Conservation (phyloP, 2,888 invertebrate genomes). For the Catocala nupta region DNA sequence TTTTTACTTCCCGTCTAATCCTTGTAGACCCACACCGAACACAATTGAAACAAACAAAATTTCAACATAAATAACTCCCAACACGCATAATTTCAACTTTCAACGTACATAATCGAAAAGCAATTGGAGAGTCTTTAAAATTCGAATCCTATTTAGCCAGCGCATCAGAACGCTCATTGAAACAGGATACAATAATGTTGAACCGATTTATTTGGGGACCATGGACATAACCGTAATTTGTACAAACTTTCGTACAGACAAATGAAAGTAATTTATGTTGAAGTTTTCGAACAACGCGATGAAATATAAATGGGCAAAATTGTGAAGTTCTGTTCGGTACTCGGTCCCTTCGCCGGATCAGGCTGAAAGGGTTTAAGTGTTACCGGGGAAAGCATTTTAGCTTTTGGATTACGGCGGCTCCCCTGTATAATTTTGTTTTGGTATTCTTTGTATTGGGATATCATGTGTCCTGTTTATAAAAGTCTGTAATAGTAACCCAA, state of each 20-base stretch:
- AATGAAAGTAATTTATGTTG: constrained; percentile 57
- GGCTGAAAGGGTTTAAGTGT: constrained; percentile 65
- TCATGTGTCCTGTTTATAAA: constrained; percentile 1
- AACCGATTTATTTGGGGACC: constrained; percentile 42
- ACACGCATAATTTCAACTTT: not conserved
- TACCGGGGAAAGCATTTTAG: constrained; percentile 59
- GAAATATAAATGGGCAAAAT: constrained; percentile 68
- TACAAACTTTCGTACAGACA: constrained; percentile 54
- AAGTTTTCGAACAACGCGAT: constrained; percentile 49
- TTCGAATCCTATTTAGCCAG: constrained; percentile 4
- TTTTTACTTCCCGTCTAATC: not conserved
- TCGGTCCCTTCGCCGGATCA: constrained; percentile 53
- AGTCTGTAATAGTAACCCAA: not conserved
- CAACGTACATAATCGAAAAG: constrained; percentile 7
- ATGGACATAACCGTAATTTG: constrained; percentile 50
- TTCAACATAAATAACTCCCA: too few relatives aligned
- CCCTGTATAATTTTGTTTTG: constrained; percentile 52
- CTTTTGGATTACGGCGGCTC: constrained; percentile 53
- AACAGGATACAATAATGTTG: constrained; percentile 26
- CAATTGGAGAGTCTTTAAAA: not conserved
- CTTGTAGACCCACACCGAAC: too few relatives aligned
- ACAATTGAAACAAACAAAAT: not conserved
- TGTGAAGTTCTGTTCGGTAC: constrained; percentile 60
- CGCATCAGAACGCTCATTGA: constrained; percentile 9
- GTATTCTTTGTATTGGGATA: constrained; percentile 32